Percentiles rank a stretch among this genome's conserved stretches.
phyloP scores from a whole-genome alignment of 2,888 invertebrate species.

The Lepidocyrtinus sp. region DNA sequence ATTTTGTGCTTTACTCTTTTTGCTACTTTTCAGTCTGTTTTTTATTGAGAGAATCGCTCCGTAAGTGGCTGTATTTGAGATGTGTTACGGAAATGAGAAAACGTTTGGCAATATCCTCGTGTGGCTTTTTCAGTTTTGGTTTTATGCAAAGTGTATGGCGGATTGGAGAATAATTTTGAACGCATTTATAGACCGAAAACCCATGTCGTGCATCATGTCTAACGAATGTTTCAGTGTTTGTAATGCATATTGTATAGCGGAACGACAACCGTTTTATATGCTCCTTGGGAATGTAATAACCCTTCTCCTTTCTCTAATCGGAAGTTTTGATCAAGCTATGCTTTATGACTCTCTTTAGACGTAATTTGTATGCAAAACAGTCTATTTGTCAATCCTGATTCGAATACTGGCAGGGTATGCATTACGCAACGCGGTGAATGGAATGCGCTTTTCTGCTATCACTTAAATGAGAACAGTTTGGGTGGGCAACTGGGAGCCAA shows the following conservation, averaged over 20 bases:
- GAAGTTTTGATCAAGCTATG: neutral
- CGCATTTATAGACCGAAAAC: neutral
- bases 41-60: neutral
- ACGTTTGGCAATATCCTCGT: conserved; percentile 45
- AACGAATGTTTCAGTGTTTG: neutral
- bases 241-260: neutral
- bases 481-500: too few relatives aligned
- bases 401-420: neutral
- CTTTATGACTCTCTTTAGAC: neutral
- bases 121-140: conserved; percentile 44
- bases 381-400: neutral
- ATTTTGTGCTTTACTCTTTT: neutral
- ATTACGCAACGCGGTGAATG: neutral
- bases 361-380: neutral
- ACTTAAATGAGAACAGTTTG: too few relatives aligned
- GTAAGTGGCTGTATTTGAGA: conserved; percentile 46
- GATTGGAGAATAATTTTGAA: neutral
- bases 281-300: neutral
- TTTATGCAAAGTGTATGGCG: neutral
- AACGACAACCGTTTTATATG: neutral
- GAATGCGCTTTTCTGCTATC: neutral
- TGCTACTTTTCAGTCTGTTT: neutral
- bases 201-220: neutral
- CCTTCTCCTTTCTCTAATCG: neutral
- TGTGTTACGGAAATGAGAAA: conserved; percentile 46